Percentiles rank a stretch among this genome's conserved stretches.
phyloP scores from a whole-genome alignment of 2,888 invertebrate genomes.

The Phyllotreta striolata region DNA sequence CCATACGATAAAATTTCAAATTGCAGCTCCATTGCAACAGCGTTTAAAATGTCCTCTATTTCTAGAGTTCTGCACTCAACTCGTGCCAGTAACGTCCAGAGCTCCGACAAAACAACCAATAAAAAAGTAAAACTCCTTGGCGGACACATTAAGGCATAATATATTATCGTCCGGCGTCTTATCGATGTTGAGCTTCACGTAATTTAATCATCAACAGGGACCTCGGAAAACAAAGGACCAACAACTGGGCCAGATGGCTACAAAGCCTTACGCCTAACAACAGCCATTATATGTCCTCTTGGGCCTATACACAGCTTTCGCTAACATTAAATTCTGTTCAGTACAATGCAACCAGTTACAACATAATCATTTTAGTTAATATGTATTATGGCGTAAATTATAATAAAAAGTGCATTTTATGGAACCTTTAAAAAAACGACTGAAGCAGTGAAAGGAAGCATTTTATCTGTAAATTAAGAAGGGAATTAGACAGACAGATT shows the following conservation, averaged over 20 bases:
- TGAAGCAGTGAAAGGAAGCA: constrained; percentile 22
- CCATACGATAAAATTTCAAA: too few relatives aligned
- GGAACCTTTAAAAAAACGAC: constrained; percentile 41
- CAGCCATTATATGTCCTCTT: constrained; percentile 24
- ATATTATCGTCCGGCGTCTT: constrained; percentile 26
- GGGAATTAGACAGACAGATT: constrained; percentile 54
- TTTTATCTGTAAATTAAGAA: constrained; percentile 50
- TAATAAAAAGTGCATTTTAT: constrained; percentile 29
- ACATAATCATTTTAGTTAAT: constrained; percentile 25
- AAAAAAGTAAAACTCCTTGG: constrained; percentile 22
- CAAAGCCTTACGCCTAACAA: constrained; percentile 32
- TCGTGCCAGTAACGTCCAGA: constrained; percentile 1
- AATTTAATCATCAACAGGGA: constrained; percentile 33
- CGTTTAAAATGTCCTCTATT: too few relatives aligned
- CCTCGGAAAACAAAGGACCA: constrained; percentile 34
- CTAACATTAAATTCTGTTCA: constrained; percentile 27
- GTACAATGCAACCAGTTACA: constrained; percentile 11
- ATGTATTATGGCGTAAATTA: constrained; percentile 13
- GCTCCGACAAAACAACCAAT: constrained; percentile 22
- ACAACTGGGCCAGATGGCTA: constrained; percentile 35
- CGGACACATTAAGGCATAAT: constrained; percentile 23
- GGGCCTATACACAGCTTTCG: constrained; percentile 17
- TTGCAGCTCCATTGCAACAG: too few relatives aligned
- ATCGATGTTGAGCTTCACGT: constrained; percentile 29
- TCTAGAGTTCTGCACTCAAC: neutral